A percentile compares a stretch with the other conserved stretches of the same genome.
These are phyloP conservation scores for Neosalanx taihuensis DNA, from an alignment of 2,797 vertebrate genomes.

Conservation along the genomic window DNA sequence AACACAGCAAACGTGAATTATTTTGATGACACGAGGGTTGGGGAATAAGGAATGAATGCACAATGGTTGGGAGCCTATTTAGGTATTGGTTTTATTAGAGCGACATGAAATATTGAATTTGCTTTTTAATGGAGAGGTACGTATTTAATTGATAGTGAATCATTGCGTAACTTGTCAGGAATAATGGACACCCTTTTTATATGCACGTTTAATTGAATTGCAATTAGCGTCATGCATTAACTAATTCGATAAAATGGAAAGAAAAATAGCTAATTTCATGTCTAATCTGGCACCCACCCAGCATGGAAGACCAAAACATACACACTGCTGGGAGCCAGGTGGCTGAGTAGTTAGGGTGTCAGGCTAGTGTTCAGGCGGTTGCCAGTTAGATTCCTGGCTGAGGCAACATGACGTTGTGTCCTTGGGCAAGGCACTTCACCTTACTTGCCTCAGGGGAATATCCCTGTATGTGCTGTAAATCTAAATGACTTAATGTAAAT, in stretches of 20 bases:
- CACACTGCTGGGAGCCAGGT: neutral
- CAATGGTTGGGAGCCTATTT: neutral
- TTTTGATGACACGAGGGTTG: neutral
- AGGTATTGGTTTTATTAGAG: neutral
- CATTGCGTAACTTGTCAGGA: neutral
- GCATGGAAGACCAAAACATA: neutral
- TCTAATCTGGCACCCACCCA: neutral
- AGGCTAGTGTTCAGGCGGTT: no score
- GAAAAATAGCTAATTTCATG: neutral
- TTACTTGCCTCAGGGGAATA: no score
- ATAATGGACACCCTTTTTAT: neutral
- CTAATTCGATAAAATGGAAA: neutral
- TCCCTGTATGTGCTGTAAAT: no score
- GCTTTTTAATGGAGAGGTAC: neutral
- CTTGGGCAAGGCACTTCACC: no score
- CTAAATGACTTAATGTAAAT: no score
- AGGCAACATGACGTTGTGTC: no score
- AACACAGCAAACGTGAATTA: neutral
- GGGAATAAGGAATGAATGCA: neutral
- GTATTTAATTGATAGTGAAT: neutral
- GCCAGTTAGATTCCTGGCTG: no score
- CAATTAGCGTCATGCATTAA: neutral
- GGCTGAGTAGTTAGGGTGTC: no score
- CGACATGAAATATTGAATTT: neutral
- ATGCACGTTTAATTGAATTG: neutral